Evolutionary conservation across 2,797 vertebrate genomes (phyloP).

Genomic region (Botia almorhae): DNA sequence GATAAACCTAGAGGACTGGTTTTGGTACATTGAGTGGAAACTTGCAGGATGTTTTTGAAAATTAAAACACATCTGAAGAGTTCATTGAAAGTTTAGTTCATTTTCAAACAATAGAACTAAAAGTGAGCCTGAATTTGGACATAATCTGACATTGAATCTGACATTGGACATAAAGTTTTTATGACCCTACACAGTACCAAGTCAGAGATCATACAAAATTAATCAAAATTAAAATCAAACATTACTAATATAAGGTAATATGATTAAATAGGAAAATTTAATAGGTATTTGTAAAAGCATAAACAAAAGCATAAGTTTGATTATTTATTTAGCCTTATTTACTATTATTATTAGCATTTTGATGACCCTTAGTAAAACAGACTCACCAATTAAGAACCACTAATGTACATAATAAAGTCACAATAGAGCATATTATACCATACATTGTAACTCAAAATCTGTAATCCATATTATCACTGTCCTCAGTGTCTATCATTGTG

Average conservation of each 20-base stretch:
- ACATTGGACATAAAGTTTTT: background rate
- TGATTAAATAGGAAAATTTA: background rate
- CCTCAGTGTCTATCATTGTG: background rate
- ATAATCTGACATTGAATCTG: background rate
- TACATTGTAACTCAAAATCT: too few relatives aligned
- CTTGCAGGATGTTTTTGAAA: conserved; percentile 2
- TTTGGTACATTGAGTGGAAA: background rate
- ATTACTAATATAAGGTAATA: background rate
- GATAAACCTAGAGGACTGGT: background rate
- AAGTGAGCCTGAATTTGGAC: background rate
- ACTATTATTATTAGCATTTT: background rate
- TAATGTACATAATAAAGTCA: background rate
- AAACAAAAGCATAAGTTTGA: too few relatives aligned
- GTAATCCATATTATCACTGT: background rate
- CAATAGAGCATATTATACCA: too few relatives aligned
- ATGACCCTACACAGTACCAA: background rate
- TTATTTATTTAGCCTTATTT: background rate
- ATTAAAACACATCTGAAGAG: conserved; percentile 16
- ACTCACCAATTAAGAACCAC: background rate
- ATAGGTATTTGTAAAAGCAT: background rate
- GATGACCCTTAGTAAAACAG: background rate
- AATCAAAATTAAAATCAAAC: background rate
- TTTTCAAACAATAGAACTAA: background rate
- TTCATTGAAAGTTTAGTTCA: conserved; percentile 1
- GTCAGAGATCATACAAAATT: background rate